Base-by-base conservation (phyloP, 2,113 vertebrate genomes). In the Gallinago jamesoni region DNA sequence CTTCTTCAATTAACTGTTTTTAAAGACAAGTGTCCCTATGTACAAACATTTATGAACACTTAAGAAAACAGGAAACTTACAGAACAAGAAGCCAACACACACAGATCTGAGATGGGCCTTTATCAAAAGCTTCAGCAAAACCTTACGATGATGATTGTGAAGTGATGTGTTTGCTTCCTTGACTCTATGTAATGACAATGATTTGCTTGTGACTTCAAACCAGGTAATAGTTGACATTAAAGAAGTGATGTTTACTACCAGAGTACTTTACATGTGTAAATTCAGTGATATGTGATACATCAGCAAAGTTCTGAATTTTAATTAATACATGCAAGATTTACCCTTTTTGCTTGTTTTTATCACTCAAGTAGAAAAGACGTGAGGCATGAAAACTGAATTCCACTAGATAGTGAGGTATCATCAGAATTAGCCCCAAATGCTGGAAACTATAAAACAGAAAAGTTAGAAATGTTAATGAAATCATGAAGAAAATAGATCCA, bases 291-390 rank as follows among this genome's bases (percentile, higher is more conserved):
- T 0, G 8, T 15, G 70, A n/a, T 37, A 45, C 45, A 20, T 72
- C 72, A 30, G 37, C 59, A 59, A 53, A 72, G 66, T 45, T 59
- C 50, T 59, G 30, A 77, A 59, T 64, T 70, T 21, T 37, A 63
- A 35, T 43, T 33, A 64, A 56, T 22, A 60, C 25, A 66, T 35
- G 39, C 50, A 63, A 73, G 45, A 57, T 63, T 57, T 98, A 98
- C 98, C 98, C 98, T 95, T 98, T 98, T 90, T 98, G 98, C 89
- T 99, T 98, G 98, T 98, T 98, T 95, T 99, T 98, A 24, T 98
- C 98, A 66, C 98, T 98, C 98, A 99, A 98, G 98, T 98, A 98
- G 96, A 98, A 98, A 87, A 99, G 98, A 37, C 98, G 98, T 21
- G 98, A 99, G 35, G 98, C 98, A 62, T 99, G 98, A 87, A 99